Percentiles rank a stretch among this genome's conserved stretches.
phyloP scores from a whole-genome alignment of 92 coral and sea anemone genomes.

The Parazoanthus darwini region DNA sequence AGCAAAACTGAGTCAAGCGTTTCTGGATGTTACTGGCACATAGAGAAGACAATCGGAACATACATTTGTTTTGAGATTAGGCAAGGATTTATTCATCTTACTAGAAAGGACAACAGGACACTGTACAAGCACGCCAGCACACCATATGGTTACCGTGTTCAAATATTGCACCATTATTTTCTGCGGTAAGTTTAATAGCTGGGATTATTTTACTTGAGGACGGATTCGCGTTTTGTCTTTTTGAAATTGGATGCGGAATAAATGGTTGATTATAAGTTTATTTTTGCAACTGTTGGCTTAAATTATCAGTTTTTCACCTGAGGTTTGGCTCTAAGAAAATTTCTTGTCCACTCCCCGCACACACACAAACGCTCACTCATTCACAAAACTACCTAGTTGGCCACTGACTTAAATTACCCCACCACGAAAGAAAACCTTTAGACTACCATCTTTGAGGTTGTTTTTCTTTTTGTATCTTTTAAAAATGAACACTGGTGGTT shows the following conservation, averaged over 20 bases:
- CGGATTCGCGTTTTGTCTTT: neutral
- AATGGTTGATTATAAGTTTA: neutral
- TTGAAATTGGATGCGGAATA: neutral
- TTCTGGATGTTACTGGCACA: conserved; percentile 26
- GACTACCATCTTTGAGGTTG: no score
- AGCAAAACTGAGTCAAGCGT: neutral
- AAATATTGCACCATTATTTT: neutral
- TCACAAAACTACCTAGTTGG: no score
- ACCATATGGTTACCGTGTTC: neutral
- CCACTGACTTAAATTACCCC: no score
- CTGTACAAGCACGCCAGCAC: neutral
- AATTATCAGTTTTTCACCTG: no score
- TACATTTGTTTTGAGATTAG: conserved; percentile 16
- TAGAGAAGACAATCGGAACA: neutral
- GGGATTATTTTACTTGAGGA: neutral
- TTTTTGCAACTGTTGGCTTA: no score
- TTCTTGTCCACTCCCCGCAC: no score
- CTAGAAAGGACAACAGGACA: neutral
- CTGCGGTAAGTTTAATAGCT: neutral
- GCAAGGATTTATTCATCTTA: neutral
- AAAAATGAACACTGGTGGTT: no score
- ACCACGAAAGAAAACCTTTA: no score
- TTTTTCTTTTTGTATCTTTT: no score
- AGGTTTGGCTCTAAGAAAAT: no score
- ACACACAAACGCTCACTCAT: no score